Conservation (phyloP, 2,797 vertebrate species). For the Channa striata region DNA sequence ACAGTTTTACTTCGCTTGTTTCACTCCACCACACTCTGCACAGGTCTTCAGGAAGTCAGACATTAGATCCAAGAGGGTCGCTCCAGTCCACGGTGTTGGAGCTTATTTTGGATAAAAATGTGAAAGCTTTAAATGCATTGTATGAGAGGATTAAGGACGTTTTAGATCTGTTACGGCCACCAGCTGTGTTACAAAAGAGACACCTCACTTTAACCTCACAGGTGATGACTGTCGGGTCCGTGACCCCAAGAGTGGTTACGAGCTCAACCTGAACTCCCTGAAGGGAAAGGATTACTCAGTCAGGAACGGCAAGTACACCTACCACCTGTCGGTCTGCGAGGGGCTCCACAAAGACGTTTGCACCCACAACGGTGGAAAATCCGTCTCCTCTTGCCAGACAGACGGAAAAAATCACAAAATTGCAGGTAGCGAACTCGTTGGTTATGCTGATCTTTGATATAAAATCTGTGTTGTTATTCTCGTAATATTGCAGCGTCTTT, state of each 20-base stretch:
- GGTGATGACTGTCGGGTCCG: constrained; percentile 90
- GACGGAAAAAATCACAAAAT: constrained; percentile 77
- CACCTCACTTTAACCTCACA: constrained; percentile 64
- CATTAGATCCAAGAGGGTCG: no score
- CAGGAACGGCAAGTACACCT: constrained; percentile 82
- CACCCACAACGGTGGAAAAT: neutral
- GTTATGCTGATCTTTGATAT: neutral
- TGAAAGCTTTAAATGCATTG: no score
- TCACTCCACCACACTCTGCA: no score
- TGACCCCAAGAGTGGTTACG: constrained; percentile 88
- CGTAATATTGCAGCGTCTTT: neutral
- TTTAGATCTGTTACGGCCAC: no score
- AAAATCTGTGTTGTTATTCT: neutral
- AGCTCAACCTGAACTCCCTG: constrained; percentile 89
- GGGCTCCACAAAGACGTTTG: constrained; percentile 80
- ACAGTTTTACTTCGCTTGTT: no score
- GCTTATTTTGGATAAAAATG: no score
- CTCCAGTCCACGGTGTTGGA: no score
- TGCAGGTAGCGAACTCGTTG: constrained; percentile 82
- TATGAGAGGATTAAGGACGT: no score
- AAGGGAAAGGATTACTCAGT: constrained; percentile 81
- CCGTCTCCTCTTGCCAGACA: constrained; percentile 90
- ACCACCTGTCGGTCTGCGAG: constrained; percentile 91
- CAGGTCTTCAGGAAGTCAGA: no score
- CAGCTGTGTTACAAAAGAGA: no score